phyloP scores from a whole-genome alignment of 2,888 invertebrate genomes.

The Meiosimyza decipiens region DNA sequence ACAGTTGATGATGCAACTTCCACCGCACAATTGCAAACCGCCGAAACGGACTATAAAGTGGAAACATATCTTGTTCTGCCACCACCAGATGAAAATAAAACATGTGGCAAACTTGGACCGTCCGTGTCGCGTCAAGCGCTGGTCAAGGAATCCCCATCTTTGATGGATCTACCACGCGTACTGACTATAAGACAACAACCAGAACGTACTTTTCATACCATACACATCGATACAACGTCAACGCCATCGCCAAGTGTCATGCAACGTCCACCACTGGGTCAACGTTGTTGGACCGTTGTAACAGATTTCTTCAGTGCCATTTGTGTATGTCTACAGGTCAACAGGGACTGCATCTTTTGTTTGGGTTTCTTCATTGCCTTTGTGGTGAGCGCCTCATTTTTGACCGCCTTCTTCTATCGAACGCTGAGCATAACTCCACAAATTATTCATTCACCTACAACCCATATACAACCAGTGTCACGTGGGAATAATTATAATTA shows the following conservation, averaged over 20 bases:
- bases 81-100: neutral
- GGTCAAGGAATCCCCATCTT: conserved; percentile 16
- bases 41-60: conserved; percentile 11
- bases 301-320: conserved; percentile 46
- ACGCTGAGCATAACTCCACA: conserved; percentile 53
- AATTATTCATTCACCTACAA: conserved; percentile 36
- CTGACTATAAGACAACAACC: conserved; percentile 20
- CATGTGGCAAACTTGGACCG: neutral
- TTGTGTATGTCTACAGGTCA: conserved; percentile 54
- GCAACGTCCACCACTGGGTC: conserved; percentile 47
- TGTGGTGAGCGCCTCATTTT: conserved; percentile 61
- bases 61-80: neutral
- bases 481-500: conserved; percentile 1
- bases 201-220: conserved; percentile 47
- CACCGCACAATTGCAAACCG: too few relatives aligned
- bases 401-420: conserved; percentile 63
- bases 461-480: neutral
- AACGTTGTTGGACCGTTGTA: conserved; percentile 51
- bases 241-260: conserved; percentile 47
- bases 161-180: conserved; percentile 2
- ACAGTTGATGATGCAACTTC: too few relatives aligned
- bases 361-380: conserved; percentile 61
- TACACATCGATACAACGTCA: conserved; percentile 55
- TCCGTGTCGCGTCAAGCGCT: conserved; percentile 29
- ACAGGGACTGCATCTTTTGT: conserved; percentile 63